Conservation (phyloP, 1,140 invertebrate genomes). For the Drosophila tani region DNA sequence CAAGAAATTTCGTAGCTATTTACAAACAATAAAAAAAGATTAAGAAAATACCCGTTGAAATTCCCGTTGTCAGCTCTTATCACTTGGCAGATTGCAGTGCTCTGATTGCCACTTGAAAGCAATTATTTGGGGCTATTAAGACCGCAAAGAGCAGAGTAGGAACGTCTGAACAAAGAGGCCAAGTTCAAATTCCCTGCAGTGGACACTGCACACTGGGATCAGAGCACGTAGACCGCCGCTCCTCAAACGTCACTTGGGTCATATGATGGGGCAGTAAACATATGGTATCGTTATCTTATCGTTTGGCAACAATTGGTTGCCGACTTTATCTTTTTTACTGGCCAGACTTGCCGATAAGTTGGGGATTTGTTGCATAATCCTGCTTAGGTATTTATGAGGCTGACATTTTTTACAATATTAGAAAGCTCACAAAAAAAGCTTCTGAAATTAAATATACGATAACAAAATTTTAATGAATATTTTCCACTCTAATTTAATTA, state of each 20-base stretch:
- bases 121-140: constrained; percentile 42
- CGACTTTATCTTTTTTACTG: constrained; percentile 23
- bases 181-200: constrained; percentile 36
- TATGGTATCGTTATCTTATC: constrained; percentile 53
- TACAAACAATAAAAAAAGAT: constrained; percentile 23
- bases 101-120: constrained; percentile 43
- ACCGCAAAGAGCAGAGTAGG: neutral
- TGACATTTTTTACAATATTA: neutral
- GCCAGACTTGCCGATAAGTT: constrained; percentile 22
- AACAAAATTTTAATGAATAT: neutral
- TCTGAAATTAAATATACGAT: neutral
- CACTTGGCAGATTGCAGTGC: constrained; percentile 12
- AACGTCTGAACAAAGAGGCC: constrained; percentile 10
- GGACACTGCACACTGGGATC: constrained; percentile 38
- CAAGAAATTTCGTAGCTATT: constrained; percentile 16
- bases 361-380: constrained; percentile 19
- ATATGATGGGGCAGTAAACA: constrained; percentile 40
- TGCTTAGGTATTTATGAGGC: constrained; percentile 9
- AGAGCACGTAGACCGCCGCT: constrained; percentile 46
- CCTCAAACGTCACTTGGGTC: constrained; percentile 31
- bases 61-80: constrained; percentile 26
- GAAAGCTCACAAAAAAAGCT: neutral
- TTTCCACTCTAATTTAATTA: neutral
- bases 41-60: constrained; percentile 28
- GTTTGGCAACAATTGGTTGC: constrained; percentile 1